Evolutionary conservation across 2,797 vertebrate species (phyloP).

Genomic region (Hippocampus kuda): DNA sequence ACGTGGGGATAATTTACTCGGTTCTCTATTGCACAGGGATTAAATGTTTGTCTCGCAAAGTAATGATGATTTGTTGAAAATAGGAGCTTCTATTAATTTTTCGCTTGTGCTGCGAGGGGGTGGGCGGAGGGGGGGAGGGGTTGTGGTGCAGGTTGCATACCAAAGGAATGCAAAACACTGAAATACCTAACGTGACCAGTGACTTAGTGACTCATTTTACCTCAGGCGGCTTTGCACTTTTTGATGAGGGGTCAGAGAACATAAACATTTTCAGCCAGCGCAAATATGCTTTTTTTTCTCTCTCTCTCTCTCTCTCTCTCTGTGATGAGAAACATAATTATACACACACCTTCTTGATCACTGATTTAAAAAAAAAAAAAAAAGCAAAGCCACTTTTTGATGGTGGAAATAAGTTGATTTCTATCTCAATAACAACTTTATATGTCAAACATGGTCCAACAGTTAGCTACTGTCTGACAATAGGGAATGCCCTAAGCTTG

Average conservation of each 20-base stretch:
- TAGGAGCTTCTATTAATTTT: conserved; percentile 44
- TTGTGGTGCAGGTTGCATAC: conserved; percentile 46
- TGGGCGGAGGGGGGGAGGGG: conserved; percentile 27
- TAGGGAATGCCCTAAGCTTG: conserved; percentile 24
- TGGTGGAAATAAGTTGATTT: neutral
- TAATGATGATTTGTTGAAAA: conserved; percentile 53
- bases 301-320: conserved; percentile 27
- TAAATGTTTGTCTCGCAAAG: conserved; percentile 59
- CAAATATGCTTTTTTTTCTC: conserved; percentile 42
- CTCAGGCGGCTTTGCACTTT: conserved; percentile 50
- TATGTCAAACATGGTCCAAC: neutral
- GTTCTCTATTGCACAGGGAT: conserved; percentile 36
- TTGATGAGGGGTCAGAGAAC: conserved; percentile 54
- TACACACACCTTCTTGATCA: neutral
- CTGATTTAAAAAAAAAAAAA: neutral
- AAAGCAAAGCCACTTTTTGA: neutral
- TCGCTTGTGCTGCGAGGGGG: conserved; percentile 10
- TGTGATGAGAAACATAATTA: conserved; percentile 32
- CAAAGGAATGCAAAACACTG: conserved; percentile 23
- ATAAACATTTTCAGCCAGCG: conserved; percentile 56
- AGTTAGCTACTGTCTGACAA: conserved; percentile 17
- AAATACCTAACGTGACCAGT: conserved; percentile 43
- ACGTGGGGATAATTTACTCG: conserved; percentile 47
- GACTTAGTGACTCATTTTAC: conserved; percentile 50
- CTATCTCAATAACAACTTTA: neutral